Percentiles rank a stretch among this genome's conserved stretches.
Evolutionary conservation across 2,888 invertebrate genomes (phyloP).

Genomic region (Oxycera nigricornis): DNA sequence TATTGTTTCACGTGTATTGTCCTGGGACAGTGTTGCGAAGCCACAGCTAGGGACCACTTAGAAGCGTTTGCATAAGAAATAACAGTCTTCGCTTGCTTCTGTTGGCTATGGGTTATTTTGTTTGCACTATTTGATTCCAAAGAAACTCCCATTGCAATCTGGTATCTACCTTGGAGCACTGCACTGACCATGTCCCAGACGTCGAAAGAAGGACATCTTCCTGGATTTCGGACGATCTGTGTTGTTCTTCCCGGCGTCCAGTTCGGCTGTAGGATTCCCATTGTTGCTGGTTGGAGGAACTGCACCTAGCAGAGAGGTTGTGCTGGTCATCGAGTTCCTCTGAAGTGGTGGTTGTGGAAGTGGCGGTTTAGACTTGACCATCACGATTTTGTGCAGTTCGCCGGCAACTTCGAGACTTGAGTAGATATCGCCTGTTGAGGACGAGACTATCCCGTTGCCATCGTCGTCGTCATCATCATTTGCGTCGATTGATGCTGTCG

Average conservation of each 20-base stretch:
- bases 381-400: conserved; percentile 28
- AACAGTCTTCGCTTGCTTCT: not conserved
- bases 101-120: no score
- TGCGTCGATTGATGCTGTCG: conserved; percentile 5
- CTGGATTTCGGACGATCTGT: not conserved
- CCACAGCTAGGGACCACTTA: no score
- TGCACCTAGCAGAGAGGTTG: not conserved
- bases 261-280: not conserved
- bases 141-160: not conserved
- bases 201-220: conserved; percentile 39
- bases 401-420: conserved; percentile 36
- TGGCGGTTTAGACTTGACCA: conserved; percentile 45
- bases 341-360: conserved; percentile 35
- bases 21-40: no score
- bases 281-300: not conserved
- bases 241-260: not conserved
- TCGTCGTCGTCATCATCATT: no score
- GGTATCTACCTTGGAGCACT: conserved; percentile 44
- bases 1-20: no score
- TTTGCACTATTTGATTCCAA: not conserved
- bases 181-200: conserved; percentile 42
- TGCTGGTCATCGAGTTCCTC: not conserved
- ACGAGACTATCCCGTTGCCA: conserved; percentile 30
- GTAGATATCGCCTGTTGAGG: conserved; percentile 44
- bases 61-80: not conserved